Base-by-base conservation (phyloP, 2,888 invertebrate genomes). In the Aspidiotus destructor region DNA sequence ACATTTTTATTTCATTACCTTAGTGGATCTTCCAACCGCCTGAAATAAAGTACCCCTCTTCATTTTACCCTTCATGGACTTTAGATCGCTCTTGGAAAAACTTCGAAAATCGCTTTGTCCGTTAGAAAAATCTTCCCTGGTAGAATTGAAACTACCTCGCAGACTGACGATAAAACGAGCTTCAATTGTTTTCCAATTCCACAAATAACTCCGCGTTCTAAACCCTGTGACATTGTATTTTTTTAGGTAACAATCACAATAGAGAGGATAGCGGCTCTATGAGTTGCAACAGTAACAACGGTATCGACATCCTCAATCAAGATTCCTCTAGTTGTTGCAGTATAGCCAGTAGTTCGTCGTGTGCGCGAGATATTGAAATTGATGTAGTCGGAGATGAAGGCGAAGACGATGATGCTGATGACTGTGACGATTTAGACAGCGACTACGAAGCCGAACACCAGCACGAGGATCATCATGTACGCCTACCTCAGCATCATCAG, bases 331-430 rank as follows among this genome's bases (percentile, higher is more conserved):
- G 72, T 62, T 75, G 77, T 68, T 77, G 77, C 73, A 78, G 78
- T 73, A 90, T 74, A 89, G 76, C 77, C 44, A 76, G 77, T 15
- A 77, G 77, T 57, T 77, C 77, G 72, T 78, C 78, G 40, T 69
- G 70, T 2, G 73, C 72, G 70, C 75, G 77, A 40, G 80, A 80
- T 74, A 78, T 79, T 65, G 80, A 80, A 72, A 91, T 91, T 73
- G 91, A 91, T 77, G 90, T 90, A 17, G 90, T 90, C n/a, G 89
- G 89, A 9, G 84, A 83, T 58, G 82, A 86, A 11, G 90, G 90
- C 10, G 84, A 84, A 65, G 83, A 86, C 13, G 87, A 87, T 73
- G 82, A 82, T 70, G 87, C 87, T 73, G 79, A 79, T 74, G 78
- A 79, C 68, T 79, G 80, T 73, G 91, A 91, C 73, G 91, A 91